Base-by-base conservation (phyloP, 1,140 invertebrate species). In the Pseudobourletiella spinata region DNA sequence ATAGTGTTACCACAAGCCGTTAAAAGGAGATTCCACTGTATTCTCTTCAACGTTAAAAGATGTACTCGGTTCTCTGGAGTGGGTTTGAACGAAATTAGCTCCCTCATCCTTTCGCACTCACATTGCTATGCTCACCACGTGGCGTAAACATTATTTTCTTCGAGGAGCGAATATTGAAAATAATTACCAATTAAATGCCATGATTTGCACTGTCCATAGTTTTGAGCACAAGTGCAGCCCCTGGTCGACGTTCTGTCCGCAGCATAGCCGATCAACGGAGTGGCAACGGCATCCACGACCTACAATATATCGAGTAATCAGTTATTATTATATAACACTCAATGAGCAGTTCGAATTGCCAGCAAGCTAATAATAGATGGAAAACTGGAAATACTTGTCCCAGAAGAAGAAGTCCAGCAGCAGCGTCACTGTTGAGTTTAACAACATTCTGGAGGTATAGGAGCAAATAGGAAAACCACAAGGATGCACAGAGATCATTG, bases 391-490 rank as follows among this genome's bases (percentile, higher is more conserved):
- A 92, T 15, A 87, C 91, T 79, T 95, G 91, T 15, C 92, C 91
- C 60, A 92, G 80, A 14, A 95, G 77, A 72, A 96, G 78, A 59
- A 95, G 73, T 44, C 83, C 75, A 26, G 93, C 94, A 2, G 93
- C 84, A 70, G 86, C 77, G 11, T 78, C 76, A 67, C 86, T 84
- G 73, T 80, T 80, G 73, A 96, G 89, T 66, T 81, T 77, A 29
- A 91, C 76, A 2, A 96, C 88, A 18, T 88, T 80, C 73, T 95
- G 87, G 72, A 95, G 87, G 76, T 85, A 98, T 18, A 97, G 84
- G 66, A 98, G 79, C 16, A 95, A 78, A 77, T 98, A 98, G 0
- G 90, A 92, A 74, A 98, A 98, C 95, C 95, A 97, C 82, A 98
- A 89, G 51, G 90, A 90, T 30, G 93, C 90, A 78, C 91, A 95